A percentile compares a stretch with the other conserved stretches of the same genome.
Evolutionary conservation across 2,113 vertebrate genomes (phyloP).

Genomic region (Callipepla californica): DNA sequence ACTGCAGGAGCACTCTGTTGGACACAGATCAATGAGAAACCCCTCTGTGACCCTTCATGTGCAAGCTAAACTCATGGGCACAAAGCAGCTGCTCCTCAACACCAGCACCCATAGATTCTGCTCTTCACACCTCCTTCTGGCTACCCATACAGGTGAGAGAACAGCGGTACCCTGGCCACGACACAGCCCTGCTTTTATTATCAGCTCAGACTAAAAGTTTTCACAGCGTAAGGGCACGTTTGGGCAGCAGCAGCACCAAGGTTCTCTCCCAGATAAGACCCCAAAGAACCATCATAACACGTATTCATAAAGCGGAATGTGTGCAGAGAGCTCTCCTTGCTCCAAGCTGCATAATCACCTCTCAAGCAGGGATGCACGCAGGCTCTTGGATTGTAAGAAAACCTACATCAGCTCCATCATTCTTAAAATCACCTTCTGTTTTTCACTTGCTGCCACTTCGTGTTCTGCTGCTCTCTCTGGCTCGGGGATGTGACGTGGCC

Average conservation of each 20-base stretch:
- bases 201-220: neutral
- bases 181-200: neutral
- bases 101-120: neutral
- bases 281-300: too few relatives aligned
- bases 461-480: neutral
- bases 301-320: neutral
- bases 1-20: neutral
- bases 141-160: neutral
- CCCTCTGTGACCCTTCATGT: neutral
- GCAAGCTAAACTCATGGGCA: too few relatives aligned
- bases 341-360: neutral
- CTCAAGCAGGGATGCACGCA: neutral
- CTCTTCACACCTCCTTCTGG: neutral
- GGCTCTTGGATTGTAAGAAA: neutral
- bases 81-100: neutral
- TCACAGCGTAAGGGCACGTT: rapidly evolving
- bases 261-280: neutral
- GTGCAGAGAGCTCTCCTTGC: neutral
- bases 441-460: neutral
- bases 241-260: neutral
- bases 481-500: neutral
- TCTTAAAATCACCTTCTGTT: neutral
- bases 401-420: neutral
- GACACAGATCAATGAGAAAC: neutral
- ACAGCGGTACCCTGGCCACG: neutral